Evolutionary conservation across 2,888 invertebrate genomes (phyloP).

Genomic region (Phyllotreta cruciferae): DNA sequence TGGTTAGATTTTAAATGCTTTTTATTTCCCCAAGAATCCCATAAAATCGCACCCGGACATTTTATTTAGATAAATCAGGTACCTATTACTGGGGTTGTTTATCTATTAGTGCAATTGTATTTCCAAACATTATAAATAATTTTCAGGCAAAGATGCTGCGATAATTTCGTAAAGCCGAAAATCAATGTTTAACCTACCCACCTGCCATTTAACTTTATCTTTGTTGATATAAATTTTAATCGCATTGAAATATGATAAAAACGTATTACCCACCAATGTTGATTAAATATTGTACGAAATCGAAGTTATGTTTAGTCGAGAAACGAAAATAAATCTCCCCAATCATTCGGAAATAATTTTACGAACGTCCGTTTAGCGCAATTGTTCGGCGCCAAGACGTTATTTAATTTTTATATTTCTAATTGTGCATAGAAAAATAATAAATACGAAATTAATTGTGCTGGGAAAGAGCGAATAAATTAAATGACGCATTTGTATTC

Average conservation of each 20-base stretch:
- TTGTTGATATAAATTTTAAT: conserved; percentile 7
- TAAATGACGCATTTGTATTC: conserved; percentile 12
- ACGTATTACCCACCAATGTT: conserved; percentile 1
- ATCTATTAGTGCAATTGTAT: too few relatives aligned
- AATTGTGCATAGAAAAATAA: not conserved
- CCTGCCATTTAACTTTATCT: not conserved
- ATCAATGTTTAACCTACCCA: not conserved
- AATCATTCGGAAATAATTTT: too few relatives aligned
- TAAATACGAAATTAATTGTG: not conserved
- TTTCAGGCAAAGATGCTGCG: too few relatives aligned
- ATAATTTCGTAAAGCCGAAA: too few relatives aligned
- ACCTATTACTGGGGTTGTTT: too few relatives aligned
- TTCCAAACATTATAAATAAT: too few relatives aligned
- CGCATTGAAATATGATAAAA: conserved; percentile 4
- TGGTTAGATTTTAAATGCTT: too few relatives aligned
- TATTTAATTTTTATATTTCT: not conserved
- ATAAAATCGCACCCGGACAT: too few relatives aligned
- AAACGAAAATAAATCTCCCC: too few relatives aligned
- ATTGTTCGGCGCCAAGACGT: not conserved
- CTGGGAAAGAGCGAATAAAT: not conserved
- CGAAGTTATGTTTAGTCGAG: too few relatives aligned
- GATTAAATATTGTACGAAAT: conserved; percentile 3
- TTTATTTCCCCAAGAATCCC: too few relatives aligned
- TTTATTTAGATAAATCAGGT: too few relatives aligned
- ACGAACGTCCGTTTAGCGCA: not conserved